phyloP scores from a whole-genome alignment of 2,888 invertebrate genomes.

The Thalpophila matura region DNA sequence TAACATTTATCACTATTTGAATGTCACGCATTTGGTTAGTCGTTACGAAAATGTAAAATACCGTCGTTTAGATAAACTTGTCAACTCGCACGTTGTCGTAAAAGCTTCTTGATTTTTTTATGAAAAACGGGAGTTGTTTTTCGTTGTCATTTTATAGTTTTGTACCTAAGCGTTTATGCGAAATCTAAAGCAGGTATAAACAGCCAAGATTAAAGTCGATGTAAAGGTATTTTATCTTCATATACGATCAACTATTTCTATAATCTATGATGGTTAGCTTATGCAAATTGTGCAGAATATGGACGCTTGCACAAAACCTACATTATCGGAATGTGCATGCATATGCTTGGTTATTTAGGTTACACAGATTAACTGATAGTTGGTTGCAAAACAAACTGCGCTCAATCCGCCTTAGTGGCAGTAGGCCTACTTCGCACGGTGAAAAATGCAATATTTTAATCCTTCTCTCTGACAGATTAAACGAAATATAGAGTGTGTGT shows the following conservation, averaged over 20 bases:
- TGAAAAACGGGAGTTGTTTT: slow-evolving; percentile 16
- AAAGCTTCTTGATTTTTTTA: slow-evolving; percentile 11
- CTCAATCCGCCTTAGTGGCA: slow-evolving; percentile 3
- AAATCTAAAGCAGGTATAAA: not conserved
- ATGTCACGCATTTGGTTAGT: slow-evolving; percentile 21
- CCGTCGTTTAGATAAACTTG: slow-evolving; percentile 36
- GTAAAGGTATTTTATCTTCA: slow-evolving; percentile 9
- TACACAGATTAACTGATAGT: slow-evolving; percentile 18
- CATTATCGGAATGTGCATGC: slow-evolving; percentile 30
- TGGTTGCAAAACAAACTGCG: slow-evolving; percentile 29
- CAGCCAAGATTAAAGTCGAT: not conserved
- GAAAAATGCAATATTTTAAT: slow-evolving; percentile 31
- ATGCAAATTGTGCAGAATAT: slow-evolving; percentile 50
- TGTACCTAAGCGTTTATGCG: not conserved
- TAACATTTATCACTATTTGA: slow-evolving; percentile 32
- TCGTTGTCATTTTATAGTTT: not conserved
- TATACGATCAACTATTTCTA: slow-evolving; percentile 12
- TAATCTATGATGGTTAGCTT: slow-evolving; percentile 25
- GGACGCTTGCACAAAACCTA: slow-evolving; percentile 35
- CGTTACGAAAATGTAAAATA: slow-evolving; percentile 2
- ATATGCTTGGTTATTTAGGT: slow-evolving; percentile 42
- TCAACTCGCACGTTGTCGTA: slow-evolving; percentile 8
- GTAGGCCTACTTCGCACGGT: slow-evolving; percentile 55
- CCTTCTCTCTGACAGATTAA: slow-evolving; percentile 7
- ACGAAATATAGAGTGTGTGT: slow-evolving; percentile 33